These are phyloP conservation scores for Euplagia quadripunctaria DNA, from an alignment of 2,888 invertebrate species.

Conservation along the genomic window DNA sequence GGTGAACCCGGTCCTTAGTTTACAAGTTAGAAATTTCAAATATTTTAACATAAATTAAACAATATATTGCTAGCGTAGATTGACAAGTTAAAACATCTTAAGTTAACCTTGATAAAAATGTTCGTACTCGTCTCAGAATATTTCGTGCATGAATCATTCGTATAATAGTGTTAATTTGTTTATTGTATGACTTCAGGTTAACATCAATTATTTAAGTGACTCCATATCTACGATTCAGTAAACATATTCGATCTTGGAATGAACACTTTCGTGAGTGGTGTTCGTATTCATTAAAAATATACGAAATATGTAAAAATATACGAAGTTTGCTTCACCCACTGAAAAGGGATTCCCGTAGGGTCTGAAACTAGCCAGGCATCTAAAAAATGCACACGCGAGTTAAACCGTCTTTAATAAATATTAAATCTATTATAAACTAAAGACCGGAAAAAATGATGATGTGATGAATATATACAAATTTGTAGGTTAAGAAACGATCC, in stretches of 20 bases:
- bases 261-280: background rate
- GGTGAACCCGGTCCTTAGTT: constrained; percentile 14
- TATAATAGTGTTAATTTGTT: background rate
- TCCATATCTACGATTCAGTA: background rate
- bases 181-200: background rate
- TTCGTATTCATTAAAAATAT: too few species aligned
- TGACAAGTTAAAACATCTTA: background rate
- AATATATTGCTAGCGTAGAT: background rate
- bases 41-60: too few species aligned
- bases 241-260: background rate
- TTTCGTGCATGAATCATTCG: background rate
- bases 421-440: constrained; percentile 20
- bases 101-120: constrained; percentile 3
- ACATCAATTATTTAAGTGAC: background rate
- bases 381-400: background rate
- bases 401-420: background rate
- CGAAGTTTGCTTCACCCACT: too few species aligned
- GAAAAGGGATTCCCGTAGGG: too few species aligned
- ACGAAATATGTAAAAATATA: too few species aligned
- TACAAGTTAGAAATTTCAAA: background rate
- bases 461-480: constrained; percentile 35
- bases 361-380: background rate
- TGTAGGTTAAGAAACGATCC: background rate
- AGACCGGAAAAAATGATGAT: constrained; percentile 28
- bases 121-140: background rate